A percentile compares a stretch with the other conserved stretches of the same genome.
Conservation (phyloP, 2,797 vertebrate species). For the Hirundo rustica region DNA sequence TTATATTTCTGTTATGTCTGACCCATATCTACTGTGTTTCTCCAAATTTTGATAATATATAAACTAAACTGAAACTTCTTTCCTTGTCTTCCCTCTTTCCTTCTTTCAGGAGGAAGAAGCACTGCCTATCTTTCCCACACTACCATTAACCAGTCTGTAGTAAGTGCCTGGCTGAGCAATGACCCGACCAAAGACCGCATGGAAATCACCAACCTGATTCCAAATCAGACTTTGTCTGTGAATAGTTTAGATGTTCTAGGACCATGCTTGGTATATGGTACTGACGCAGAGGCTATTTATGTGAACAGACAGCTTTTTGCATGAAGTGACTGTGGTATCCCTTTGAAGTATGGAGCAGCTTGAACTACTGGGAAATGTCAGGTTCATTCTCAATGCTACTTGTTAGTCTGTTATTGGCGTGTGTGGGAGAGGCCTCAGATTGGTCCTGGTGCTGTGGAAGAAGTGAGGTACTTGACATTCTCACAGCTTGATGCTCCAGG, state of each 20-base stretch:
- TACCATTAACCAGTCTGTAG: conserved; percentile 81
- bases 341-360: not conserved
- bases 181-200: conserved; percentile 90
- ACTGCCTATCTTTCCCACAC: conserved; percentile 84
- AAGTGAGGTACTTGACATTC: not conserved
- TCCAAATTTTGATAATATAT: not conserved
- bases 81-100: not conserved
- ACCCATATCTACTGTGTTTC: not conserved
- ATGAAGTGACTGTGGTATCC: conserved; percentile 12
- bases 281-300: conserved; percentile 94
- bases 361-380: not conserved
- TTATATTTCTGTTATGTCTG: not conserved
- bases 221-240: conserved; percentile 90
- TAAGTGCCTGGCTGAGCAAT: conserved; percentile 88
- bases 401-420: not conserved
- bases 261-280: conserved; percentile 92
- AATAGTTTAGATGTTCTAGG: conserved; percentile 94
- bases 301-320: conserved; percentile 85
- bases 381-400: not conserved
- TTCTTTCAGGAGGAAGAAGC: conserved; percentile 85
- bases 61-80: not conserved
- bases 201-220: conserved; percentile 93
- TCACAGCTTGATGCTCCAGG: not conserved
- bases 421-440: not conserved
- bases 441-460: not conserved